These are phyloP conservation scores for Python bivittatus DNA, from an alignment of 2,113 vertebrate species.

Conservation along the genomic window DNA sequence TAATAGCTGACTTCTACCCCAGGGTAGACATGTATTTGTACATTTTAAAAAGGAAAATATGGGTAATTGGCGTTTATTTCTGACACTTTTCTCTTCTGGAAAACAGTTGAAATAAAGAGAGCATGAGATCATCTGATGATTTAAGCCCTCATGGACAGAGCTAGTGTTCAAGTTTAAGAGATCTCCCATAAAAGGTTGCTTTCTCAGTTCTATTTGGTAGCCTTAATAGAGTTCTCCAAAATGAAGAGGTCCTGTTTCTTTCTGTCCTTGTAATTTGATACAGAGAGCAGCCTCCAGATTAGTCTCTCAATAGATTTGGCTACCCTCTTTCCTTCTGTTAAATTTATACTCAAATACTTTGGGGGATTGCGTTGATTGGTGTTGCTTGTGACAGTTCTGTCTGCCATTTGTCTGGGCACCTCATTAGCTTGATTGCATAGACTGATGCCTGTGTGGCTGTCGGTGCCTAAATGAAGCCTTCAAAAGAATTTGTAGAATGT, in stretches of 20 bases:
- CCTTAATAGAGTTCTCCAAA: background rate
- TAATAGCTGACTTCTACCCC: background rate
- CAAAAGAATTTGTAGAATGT: slow-evolving; percentile 16
- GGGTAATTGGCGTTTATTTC: background rate
- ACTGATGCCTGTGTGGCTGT: slow-evolving; percentile 27
- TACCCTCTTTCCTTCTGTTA: background rate
- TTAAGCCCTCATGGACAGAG: fast-evolving
- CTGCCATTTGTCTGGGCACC: slow-evolving; percentile 39
- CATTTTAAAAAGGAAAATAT: background rate
- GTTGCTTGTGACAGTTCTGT: background rate
- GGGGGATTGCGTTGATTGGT: background rate
- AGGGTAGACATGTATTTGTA: background rate
- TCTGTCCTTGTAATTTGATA: background rate
- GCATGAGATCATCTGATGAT: background rate
- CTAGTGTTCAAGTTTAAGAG: background rate
- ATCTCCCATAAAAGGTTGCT: background rate
- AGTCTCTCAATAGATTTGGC: fast-evolving
- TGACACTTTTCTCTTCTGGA: background rate
- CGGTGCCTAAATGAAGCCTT: slow-evolving; percentile 57
- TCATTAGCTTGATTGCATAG: slow-evolving; percentile 31
- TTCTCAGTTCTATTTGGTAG: fast-evolving
- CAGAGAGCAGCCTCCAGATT: fast-evolving
- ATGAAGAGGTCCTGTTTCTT: background rate
- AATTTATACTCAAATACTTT: background rate
- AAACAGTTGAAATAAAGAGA: slow-evolving; percentile 1